Conservation (phyloP, 2,113 vertebrate species). For the Apodemus speciosus region DNA sequence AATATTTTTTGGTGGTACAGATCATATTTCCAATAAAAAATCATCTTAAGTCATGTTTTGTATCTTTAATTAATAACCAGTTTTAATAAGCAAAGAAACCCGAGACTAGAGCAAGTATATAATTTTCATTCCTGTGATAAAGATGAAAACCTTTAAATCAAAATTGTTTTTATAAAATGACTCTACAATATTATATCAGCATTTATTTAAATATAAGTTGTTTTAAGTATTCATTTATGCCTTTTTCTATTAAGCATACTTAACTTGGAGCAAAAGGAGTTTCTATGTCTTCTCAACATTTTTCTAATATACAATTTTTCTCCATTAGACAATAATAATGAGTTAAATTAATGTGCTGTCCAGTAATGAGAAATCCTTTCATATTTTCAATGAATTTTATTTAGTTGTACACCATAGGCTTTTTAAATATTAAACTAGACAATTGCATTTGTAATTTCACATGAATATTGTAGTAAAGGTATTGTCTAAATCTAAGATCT, state of each 20-base stretch:
- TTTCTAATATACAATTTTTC: neutral
- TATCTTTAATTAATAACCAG: neutral
- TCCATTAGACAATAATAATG: constrained; percentile 5
- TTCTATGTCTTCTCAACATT: neutral
- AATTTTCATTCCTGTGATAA: constrained; percentile 12
- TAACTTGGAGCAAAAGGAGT: neutral
- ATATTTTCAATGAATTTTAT: constrained; percentile 6
- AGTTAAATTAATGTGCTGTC: neutral
- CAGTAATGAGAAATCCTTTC: neutral
- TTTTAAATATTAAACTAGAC: neutral
- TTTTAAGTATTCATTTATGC: neutral
- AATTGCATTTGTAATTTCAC: constrained; percentile 18
- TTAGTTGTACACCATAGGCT: neutral
- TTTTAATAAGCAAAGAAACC: neutral
- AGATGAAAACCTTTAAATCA: neutral
- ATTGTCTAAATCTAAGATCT: neutral
- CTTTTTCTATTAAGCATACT: constrained; percentile 6
- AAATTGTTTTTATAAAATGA: constrained; percentile 15
- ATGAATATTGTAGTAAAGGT: neutral
- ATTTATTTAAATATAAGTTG: neutral
- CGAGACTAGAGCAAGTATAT: constrained; percentile 19
- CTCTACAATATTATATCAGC: neutral
- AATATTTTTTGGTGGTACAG: constrained; percentile 10
- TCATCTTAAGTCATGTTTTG: constrained; percentile 32
- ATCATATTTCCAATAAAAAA: constrained; percentile 13